These are phyloP conservation scores for Brenthis daphne DNA, from an alignment of 2,888 invertebrate genomes.

Conservation along the genomic window DNA sequence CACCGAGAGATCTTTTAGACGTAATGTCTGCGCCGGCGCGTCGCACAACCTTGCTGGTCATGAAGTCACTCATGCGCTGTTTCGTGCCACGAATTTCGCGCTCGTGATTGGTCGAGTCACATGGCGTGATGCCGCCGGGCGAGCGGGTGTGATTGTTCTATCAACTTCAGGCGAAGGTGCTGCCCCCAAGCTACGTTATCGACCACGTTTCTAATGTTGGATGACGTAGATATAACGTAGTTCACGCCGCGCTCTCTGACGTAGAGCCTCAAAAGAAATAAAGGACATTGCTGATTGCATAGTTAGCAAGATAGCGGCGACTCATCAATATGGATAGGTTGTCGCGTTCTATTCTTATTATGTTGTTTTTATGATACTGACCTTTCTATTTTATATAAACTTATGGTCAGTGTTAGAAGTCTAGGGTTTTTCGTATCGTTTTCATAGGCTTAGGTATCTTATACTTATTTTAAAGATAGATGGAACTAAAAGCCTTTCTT, in stretches of 20 bases:
- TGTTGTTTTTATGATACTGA: constrained; percentile 10
- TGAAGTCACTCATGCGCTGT: constrained; percentile 39
- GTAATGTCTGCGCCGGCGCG: constrained; percentile 24
- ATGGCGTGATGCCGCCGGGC: constrained; percentile 67
- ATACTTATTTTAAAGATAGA: too few species aligned
- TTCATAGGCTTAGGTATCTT: too few species aligned
- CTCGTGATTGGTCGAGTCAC: constrained; percentile 62
- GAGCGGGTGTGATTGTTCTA: constrained; percentile 43
- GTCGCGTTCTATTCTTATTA: constrained; percentile 4
- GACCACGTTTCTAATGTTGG: constrained; percentile 32
- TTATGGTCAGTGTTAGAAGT: constrained; percentile 12
- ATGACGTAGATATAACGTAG: constrained; percentile 51
- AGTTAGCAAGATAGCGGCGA: constrained; percentile 21
- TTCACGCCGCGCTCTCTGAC: constrained; percentile 46
- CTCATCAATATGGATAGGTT: constrained; percentile 17
- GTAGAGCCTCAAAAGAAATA: constrained; percentile 46
- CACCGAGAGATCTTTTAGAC: constrained; percentile 22
- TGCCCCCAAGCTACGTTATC: constrained; percentile 56
- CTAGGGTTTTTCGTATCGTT: too few species aligned
- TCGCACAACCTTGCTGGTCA: constrained; percentile 2
- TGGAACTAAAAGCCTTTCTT: too few species aligned
- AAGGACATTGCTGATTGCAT: constrained; percentile 42
- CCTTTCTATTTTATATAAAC: background rate
- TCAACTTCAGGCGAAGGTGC: constrained; percentile 52
- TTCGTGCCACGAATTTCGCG: constrained; percentile 57